Evolutionary conservation across 1,140 invertebrate genomes (phyloP).

Genomic region (Dreissena rostriformis): DNA sequence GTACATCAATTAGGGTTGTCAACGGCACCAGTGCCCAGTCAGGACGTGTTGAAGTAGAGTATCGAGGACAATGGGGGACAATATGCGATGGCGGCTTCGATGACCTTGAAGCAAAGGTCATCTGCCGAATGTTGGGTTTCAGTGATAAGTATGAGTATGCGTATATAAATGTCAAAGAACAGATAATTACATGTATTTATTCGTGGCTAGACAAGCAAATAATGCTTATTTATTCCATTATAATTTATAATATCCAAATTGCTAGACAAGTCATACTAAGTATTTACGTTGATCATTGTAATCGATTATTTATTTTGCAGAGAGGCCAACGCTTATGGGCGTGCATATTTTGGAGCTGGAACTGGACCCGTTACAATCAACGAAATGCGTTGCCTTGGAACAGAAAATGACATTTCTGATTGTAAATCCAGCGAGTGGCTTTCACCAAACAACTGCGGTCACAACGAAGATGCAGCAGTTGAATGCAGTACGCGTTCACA

Average conservation of each 20-base stretch:
- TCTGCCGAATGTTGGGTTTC: conserved; percentile 58
- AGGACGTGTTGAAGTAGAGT: conserved; percentile 59
- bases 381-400: conserved; percentile 9
- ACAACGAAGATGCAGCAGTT: conserved; percentile 25
- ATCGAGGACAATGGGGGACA: conserved; percentile 57
- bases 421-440: conserved; percentile 30
- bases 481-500: conserved; percentile 32
- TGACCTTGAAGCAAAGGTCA: conserved; percentile 52
- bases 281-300: no score
- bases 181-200: no score
- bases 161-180: no score
- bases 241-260: no score
- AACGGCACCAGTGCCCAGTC: conserved; percentile 12
- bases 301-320: conserved; percentile 3
- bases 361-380: conserved; percentile 15
- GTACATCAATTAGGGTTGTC: conserved; percentile 6
- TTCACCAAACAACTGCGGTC: conserved; percentile 18
- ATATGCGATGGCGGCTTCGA: conserved; percentile 61
- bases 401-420: conserved; percentile 25
- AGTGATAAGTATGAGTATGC: conserved; percentile 5
- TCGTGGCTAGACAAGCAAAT: no score
- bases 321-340: not conserved
- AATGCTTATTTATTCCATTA: no score
- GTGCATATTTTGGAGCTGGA: conserved; percentile 13
- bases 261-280: no score